Evolutionary conservation across 2,797 vertebrate genomes (phyloP).

Genomic region (Cyprinodon diabolis): DNA sequence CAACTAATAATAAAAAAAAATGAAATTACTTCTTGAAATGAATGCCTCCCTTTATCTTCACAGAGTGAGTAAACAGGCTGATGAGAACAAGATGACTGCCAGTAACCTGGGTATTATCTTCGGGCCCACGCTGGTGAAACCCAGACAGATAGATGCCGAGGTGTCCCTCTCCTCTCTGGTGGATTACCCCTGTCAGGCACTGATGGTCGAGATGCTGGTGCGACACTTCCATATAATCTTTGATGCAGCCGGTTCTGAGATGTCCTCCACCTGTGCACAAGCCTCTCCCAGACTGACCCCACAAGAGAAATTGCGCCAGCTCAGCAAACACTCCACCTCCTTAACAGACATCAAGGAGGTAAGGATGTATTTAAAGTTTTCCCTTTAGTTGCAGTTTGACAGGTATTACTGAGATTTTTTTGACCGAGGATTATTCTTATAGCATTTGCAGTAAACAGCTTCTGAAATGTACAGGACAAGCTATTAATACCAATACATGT

Average conservation of each 20-base stretch:
- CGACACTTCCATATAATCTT: conserved; percentile 88
- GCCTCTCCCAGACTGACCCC: conserved; percentile 71
- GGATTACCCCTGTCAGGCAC: conserved; percentile 95
- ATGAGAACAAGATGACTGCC: conserved; percentile 98
- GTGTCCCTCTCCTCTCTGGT: conserved; percentile 94
- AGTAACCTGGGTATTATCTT: conserved; percentile 98
- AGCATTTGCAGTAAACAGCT: not conserved
- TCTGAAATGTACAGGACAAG: not conserved
- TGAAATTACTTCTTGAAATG: not conserved
- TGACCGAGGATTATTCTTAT: not conserved
- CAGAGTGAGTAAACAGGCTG: conserved; percentile 90
- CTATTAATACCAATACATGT: no score
- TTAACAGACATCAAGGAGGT: conserved; percentile 91
- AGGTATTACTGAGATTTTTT: not conserved
- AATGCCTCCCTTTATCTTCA: not conserved
- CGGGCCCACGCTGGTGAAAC: conserved; percentile 93
- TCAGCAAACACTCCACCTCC: conserved; percentile 83
- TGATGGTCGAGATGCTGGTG: conserved; percentile 93
- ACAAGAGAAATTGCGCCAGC: conserved; percentile 84
- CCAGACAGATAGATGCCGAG: conserved; percentile 88
- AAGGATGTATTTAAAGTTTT: conserved; percentile 49
- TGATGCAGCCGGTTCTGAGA: conserved; percentile 66
- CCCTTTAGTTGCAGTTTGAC: not conserved
- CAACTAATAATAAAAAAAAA: not conserved
- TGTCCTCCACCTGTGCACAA: conserved; percentile 54